These are phyloP conservation scores for Lampris megalopsis DNA, from an alignment of 2,113 vertebrate genomes.

Conservation along the genomic window DNA sequence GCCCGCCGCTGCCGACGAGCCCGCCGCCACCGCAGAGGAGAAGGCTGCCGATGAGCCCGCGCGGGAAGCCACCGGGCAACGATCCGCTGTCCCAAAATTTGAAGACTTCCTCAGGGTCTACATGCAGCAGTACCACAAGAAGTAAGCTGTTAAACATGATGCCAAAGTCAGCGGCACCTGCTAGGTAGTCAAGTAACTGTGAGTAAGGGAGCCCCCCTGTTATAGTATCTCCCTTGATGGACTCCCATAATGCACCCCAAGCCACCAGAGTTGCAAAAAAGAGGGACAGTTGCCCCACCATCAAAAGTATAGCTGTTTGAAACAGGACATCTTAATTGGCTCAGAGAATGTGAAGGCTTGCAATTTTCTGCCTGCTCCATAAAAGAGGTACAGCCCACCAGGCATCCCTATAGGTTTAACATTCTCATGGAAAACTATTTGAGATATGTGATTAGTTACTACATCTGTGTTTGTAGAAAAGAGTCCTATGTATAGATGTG, in stretches of 20 bases:
- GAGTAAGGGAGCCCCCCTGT: conserved; percentile 4
- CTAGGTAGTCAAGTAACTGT: not conserved
- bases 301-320: not conserved
- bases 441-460: conserved; percentile 47
- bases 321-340: conserved; percentile 11
- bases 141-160: conserved; percentile 8
- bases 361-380: conserved; percentile 1
- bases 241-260: not conserved
- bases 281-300: too few relatives aligned
- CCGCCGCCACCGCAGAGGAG: conserved; percentile 33
- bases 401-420: conserved; percentile 13
- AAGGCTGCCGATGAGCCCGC: conserved; percentile 35
- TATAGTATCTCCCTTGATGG: not conserved
- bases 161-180: conserved; percentile 7
- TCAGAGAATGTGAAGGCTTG: conserved; percentile 32
- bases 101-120: conserved; percentile 77
- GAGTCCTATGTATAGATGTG: conserved; percentile 65
- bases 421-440: conserved; percentile 32
- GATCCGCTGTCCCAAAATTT: conserved; percentile 55
- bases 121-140: conserved; percentile 72
- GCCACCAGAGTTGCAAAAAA: not conserved
- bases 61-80: conserved; percentile 30
- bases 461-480: conserved; percentile 63
- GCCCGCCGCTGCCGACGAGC: conserved; percentile 40
- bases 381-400: not conserved